Percentiles rank a stretch among this genome's conserved stretches.
Conservation (phyloP, 2,888 invertebrate species). For the Melolontha melolontha region DNA sequence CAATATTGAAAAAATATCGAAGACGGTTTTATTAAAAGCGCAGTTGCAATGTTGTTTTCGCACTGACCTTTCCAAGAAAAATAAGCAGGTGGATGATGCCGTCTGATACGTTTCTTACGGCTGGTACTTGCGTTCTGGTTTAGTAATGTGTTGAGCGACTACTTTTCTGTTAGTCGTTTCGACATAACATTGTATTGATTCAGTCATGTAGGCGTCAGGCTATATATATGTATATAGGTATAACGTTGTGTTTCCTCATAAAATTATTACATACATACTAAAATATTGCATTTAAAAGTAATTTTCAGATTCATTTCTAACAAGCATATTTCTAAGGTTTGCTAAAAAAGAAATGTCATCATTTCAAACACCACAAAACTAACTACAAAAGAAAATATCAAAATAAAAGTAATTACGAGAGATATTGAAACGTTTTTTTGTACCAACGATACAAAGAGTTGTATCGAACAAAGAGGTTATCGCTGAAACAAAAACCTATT, state of each 20-base stretch:
- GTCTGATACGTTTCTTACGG: slow-evolving; percentile 28
- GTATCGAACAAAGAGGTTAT: too few species aligned
- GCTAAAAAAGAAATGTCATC: too few species aligned
- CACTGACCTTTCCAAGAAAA: slow-evolving; percentile 42
- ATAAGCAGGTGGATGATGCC: slow-evolving; percentile 20
- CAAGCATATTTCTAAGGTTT: too few species aligned
- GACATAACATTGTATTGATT: slow-evolving; percentile 41
- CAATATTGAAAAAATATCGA: slow-evolving; percentile 2
- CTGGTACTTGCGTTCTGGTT: slow-evolving; percentile 34
- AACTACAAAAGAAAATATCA: too few species aligned
- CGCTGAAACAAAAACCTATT: too few species aligned
- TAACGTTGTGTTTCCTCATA: neutral
- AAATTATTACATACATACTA: neutral
- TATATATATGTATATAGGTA: slow-evolving; percentile 12
- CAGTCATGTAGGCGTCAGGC: slow-evolving; percentile 42
- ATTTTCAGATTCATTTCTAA: too few species aligned
- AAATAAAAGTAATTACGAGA: too few species aligned
- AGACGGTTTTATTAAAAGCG: slow-evolving; percentile 5
- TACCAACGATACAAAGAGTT: too few species aligned
- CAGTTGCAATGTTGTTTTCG: slow-evolving; percentile 18
- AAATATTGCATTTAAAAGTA: too few species aligned
- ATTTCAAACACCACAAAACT: too few species aligned
- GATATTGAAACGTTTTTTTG: too few species aligned
- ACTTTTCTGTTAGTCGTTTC: slow-evolving; percentile 31
- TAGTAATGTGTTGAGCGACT: slow-evolving; percentile 27